A percentile compares a stretch with the other conserved stretches of the same genome.
Conservation (phyloP, 2,888 invertebrate species). For the Oligia fasciuncula region DNA sequence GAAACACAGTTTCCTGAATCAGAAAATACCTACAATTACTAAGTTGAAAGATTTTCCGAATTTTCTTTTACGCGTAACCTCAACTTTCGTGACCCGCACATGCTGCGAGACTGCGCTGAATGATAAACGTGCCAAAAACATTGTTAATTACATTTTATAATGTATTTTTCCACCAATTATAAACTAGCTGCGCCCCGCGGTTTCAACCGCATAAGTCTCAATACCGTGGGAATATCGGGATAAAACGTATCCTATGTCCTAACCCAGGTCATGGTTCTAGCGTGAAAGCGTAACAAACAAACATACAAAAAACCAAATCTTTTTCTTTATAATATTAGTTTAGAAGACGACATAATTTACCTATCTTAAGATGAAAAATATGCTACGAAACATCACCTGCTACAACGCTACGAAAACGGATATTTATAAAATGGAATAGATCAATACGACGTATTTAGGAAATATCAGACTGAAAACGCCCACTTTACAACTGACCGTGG, state of each 20-base stretch:
- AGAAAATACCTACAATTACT: neutral
- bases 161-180: neutral
- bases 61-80: neutral
- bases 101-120: neutral
- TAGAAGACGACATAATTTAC: no score
- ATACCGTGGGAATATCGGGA: neutral
- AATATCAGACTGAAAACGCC: slow-evolving; percentile 16
- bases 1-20: neutral
- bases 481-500: slow-evolving; percentile 4
- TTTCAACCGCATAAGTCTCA: neutral
- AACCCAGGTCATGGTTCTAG: neutral
- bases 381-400: neutral
- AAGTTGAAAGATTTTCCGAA: neutral
- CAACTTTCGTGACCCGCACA: neutral
- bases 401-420: neutral
- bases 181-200: neutral
- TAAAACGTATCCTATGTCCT: neutral
- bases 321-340: no score
- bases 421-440: slow-evolving; percentile 12
- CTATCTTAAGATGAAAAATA: neutral
- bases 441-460: slow-evolving; percentile 22
- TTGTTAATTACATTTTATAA: neutral
- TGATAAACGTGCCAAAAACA: slow-evolving; percentile 1
- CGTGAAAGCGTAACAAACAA: no score
- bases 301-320: no score